Percentiles rank a stretch among this genome's conserved stretches.
Conservation (phyloP, 1,140 invertebrate species). For the Drosophila melanogaster region Release_6_plus_ISO1_MT NC_004354.4:2018001-2018500, state of each 20-base stretch:
- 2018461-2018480: background rate
- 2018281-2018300: conserved; percentile 11
- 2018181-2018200: conserved; percentile 46
- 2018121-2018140: conserved; percentile 78
- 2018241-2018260: background rate
- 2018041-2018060: background rate
- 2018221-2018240: conserved; percentile 2
- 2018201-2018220: conserved; percentile 44
- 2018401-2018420: background rate
- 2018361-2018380: background rate
- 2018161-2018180: conserved; percentile 32
- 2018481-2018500: conserved; percentile 8
- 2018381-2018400: background rate
- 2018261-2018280: background rate
- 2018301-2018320: background rate
- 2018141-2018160: conserved; percentile 73
- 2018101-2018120: conserved; percentile 54
- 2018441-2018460: background rate
- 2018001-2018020: conserved; percentile 86
- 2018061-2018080: conserved; percentile 67
- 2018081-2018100: conserved; percentile 74
- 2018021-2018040: background rate
- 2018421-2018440: background rate
- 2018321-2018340: background rate
- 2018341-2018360: too few species aligned